phyloP scores from a whole-genome alignment of 2,888 invertebrate species.

The Euproctis similis region DNA sequence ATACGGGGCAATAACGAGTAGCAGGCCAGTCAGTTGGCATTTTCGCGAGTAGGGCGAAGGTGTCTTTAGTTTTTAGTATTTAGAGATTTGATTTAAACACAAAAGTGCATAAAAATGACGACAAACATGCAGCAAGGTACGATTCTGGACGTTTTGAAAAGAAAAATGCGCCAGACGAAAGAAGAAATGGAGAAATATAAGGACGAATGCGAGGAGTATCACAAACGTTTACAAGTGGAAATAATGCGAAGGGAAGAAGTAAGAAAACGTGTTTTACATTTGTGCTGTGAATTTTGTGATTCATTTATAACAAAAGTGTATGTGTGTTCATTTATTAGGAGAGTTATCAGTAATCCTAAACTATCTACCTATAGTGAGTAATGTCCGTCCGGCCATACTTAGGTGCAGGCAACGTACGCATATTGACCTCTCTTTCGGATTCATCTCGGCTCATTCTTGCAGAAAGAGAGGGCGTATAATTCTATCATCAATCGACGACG shows the following conservation, averaged over 20 bases:
- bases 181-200: constrained; percentile 99
- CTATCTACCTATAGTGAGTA: constrained; percentile 75
- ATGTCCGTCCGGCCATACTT: constrained; percentile 76
- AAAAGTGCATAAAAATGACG: constrained; percentile 82
- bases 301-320: constrained; percentile 35
- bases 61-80: constrained; percentile 67
- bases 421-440: constrained; percentile 67
- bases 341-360: constrained; percentile 59
- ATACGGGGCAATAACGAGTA: constrained; percentile 62
- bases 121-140: constrained; percentile 94
- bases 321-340: too few species aligned
- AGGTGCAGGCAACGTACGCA: constrained; percentile 75
- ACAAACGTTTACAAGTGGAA: constrained; percentile 96
- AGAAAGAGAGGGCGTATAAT: constrained; percentile 56
- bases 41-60: constrained; percentile 73
- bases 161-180: constrained; percentile 99
- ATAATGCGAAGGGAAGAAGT: constrained; percentile 98
- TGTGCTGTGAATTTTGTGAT: constrained; percentile 55
- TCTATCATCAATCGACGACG: constrained; percentile 42
- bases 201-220: constrained; percentile 97
- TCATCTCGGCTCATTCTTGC: constrained; percentile 38
- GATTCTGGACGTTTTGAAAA: constrained; percentile 97
- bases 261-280: constrained; percentile 76
- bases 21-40: constrained; percentile 71
- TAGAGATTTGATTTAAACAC: constrained; percentile 50